A percentile compares a stretch with the other conserved stretches of the same genome.
phyloP scores from a whole-genome alignment of 2,797 vertebrate species.

The Arnoldichthys spilopterus region DNA sequence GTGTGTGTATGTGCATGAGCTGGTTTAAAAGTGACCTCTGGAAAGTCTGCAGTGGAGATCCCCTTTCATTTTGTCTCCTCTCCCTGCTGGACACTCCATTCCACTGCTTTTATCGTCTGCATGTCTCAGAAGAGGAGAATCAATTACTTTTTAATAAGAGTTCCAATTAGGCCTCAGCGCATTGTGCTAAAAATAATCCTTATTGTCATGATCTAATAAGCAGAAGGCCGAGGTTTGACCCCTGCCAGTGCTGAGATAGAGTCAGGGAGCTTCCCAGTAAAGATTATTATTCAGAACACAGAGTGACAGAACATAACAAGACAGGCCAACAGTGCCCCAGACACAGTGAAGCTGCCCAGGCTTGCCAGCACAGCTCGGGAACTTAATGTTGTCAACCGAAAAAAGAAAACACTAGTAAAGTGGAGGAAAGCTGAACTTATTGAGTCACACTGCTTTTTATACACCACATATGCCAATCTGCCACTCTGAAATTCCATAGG shows the following conservation, averaged over 20 bases:
- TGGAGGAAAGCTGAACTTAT: not conserved
- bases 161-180: slow-evolving; percentile 47
- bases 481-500: not conserved
- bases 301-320: slow-evolving; percentile 27
- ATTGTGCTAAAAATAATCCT: slow-evolving; percentile 59
- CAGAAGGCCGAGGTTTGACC: slow-evolving; percentile 48
- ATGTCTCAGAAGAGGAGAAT: slow-evolving; percentile 51
- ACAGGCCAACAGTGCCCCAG: slow-evolving; percentile 18
- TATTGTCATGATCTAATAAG: slow-evolving; percentile 61
- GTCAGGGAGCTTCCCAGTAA: slow-evolving; percentile 32
- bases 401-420: slow-evolving; percentile 3
- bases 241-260: slow-evolving; percentile 45
- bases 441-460: not conserved
- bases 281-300: slow-evolving; percentile 20
- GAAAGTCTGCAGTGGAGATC: slow-evolving; percentile 32
- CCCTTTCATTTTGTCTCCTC: slow-evolving; percentile 16
- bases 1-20: slow-evolving; percentile 2
- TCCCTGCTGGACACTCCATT: slow-evolving; percentile 35
- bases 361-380: not conserved
- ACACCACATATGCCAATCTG: not conserved
- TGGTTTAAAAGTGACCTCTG: slow-evolving; percentile 23
- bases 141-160: slow-evolving; percentile 59
- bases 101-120: slow-evolving; percentile 23
- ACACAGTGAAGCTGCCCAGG: slow-evolving; percentile 5
- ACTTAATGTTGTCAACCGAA: slow-evolving; percentile 18